A percentile compares a stretch with the other conserved stretches of the same genome.
phyloP scores from a whole-genome alignment of 2,113 vertebrate genomes.

The Protomyctophum bolini region DNA sequence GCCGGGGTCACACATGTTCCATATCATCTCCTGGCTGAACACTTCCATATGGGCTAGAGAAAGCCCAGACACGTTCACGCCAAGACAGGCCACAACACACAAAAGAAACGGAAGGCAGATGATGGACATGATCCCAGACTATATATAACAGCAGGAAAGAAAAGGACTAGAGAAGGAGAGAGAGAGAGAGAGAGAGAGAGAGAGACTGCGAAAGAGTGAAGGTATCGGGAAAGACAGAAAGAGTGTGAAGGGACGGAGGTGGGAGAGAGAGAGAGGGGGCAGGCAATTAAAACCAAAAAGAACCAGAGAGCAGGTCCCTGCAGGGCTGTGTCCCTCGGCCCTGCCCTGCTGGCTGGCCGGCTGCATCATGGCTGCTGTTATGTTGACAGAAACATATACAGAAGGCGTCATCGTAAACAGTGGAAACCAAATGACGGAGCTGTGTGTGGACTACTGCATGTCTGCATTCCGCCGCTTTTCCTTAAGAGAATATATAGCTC shows the following conservation, averaged over 20 bases:
- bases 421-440: conserved; percentile 59
- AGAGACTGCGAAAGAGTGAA: background rate
- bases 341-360: conserved; percentile 51
- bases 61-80: conserved; percentile 51
- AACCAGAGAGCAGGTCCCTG: conserved; percentile 48
- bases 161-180: background rate
- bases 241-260: conserved; percentile 3
- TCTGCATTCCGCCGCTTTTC: conserved; percentile 13
- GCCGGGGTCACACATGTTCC: conserved; percentile 74
- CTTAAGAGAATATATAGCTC: background rate
- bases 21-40: conserved; percentile 71
- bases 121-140: background rate
- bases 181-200: conserved; percentile 2
- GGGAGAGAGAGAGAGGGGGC: conserved; percentile 14
- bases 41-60: conserved; percentile 69
- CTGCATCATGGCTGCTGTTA: too few species aligned
- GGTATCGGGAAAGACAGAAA: conserved; percentile 12
- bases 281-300: conserved; percentile 64
- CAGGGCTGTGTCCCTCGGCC: conserved; percentile 17
- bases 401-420: conserved; percentile 61
- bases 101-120: conserved; percentile 13
- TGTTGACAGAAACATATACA: conserved; percentile 42
- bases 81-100: conserved; percentile 62
- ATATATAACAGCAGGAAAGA: background rate
- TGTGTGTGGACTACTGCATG: conserved; percentile 21